A percentile compares a stretch with the other conserved stretches of the same genome.
phyloP scores from a whole-genome alignment of 2,797 vertebrate species.

The Lycodopsis pacificus region DNA sequence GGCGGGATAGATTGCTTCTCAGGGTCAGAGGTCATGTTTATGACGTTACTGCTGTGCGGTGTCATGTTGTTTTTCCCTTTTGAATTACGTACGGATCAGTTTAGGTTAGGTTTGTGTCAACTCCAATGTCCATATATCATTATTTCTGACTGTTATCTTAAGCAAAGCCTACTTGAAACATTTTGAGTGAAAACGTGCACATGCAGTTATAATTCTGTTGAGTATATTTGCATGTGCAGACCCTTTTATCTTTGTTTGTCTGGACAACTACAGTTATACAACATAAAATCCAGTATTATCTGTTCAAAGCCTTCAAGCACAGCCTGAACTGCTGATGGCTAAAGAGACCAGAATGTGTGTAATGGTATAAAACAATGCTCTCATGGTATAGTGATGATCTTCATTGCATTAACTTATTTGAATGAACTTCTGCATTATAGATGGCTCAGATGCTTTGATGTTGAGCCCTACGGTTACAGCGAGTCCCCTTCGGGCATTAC shows the following conservation, averaged over 20 bases:
- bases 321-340: neutral
- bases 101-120: constrained; percentile 13
- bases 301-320: constrained; percentile 4
- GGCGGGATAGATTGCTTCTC: constrained; percentile 55
- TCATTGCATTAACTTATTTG: neutral
- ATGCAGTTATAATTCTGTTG: neutral
- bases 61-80: constrained; percentile 60
- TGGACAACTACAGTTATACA: neutral
- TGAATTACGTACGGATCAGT: constrained; percentile 14
- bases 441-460: constrained; percentile 13
- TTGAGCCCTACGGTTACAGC: neutral
- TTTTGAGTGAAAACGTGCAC: neutral
- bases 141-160: neutral
- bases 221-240: neutral
- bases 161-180: constrained; percentile 3
- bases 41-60: constrained; percentile 47
- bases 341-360: neutral
- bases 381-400: neutral
- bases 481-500: neutral
- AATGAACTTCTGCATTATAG: constrained; percentile 14
- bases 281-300: neutral
- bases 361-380: neutral
- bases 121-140: constrained; percentile 17
- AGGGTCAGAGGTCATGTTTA: constrained; percentile 58
- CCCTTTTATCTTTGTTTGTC: neutral